phyloP scores from a whole-genome alignment of 2,797 vertebrate species.

The Amblyraja radiata region DNA sequence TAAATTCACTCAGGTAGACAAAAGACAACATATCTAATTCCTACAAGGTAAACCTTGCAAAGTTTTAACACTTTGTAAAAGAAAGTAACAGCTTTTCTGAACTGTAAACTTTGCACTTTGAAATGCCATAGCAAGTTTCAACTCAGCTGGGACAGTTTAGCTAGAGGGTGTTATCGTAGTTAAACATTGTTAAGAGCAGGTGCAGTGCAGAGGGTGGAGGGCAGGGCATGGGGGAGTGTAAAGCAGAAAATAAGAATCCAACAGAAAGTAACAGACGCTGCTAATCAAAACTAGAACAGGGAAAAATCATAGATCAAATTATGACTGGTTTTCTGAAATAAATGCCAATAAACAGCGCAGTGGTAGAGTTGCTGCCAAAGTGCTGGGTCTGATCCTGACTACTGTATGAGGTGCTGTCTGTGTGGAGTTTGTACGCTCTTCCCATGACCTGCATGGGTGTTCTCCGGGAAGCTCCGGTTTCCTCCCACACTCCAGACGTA shows the following conservation, averaged over 20 bases:
- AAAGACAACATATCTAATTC: conserved; percentile 21
- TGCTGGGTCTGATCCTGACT: too few species aligned
- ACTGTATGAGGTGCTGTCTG: too few species aligned
- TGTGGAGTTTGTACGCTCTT: too few species aligned
- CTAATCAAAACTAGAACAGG: conserved; percentile 43
- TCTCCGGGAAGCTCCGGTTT: too few species aligned
- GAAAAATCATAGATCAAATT: conserved; percentile 22
- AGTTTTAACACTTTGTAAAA: neutral
- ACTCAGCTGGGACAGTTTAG: conserved; percentile 37
- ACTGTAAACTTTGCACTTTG: conserved; percentile 12
- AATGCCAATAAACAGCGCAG: neutral
- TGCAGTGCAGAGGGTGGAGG: conserved; percentile 55
- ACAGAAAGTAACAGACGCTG: conserved; percentile 48
- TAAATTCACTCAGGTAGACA: neutral
- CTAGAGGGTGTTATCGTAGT: conserved; percentile 42
- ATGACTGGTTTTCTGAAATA: neutral
- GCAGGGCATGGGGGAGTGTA: conserved; percentile 46
- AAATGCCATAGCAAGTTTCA: conserved; percentile 35
- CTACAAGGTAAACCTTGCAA: neutral
- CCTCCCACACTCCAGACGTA: too few species aligned
- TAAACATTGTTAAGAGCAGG: conserved; percentile 51
- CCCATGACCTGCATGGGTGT: too few species aligned
- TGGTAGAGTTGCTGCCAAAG: too few species aligned
- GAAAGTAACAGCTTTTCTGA: neutral
- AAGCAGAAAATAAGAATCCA: conserved; percentile 58